Evolutionary conservation across 2,113 vertebrate genomes (phyloP), one percentile per base, ranked within the genome.

Genomic region (Tichodroma muraria): DNA sequence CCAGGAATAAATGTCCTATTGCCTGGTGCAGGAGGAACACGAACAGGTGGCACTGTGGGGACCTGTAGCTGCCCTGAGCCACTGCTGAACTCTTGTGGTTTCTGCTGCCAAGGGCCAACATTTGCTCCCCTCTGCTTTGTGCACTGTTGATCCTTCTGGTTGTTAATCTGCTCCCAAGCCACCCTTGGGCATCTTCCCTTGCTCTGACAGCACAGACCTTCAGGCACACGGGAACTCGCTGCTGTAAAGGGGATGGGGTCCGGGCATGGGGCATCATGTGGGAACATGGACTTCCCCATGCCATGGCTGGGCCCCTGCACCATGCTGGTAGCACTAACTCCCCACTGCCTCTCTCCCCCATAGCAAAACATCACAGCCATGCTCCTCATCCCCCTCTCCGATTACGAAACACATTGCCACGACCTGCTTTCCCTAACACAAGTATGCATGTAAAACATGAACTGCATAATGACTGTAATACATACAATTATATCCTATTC

Each of bases 341-440:
- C 23, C 21, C 20, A 17, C 35, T 24, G 40, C 14, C 19, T 52
- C 49, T 61, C 85, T 42, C 10, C 15, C 10, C 6, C 12, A 2
- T 0, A 45, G 28, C 37, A 89, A 10, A 61, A 38, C 24, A 16
- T 28, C 82, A 23, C 0, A 1, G 42, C 45, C 50, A 14, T 8
- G 33, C 38, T 73, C 75, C 57, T 77, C 66, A 21, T 53, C 49
- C 78, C 38, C 45, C 50, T 20, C 22, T 56, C 57, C 0, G 1
- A 60, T 85, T 88, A 54, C 0, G 0, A 91, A 89, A 85, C 27
- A 31, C 21, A 1, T 68, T 30, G 49, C 80, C 30, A 68, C 5
- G 7, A 89, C 91, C 75, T 91, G 89, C 93, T 94, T 95, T 97
- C 94, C 68, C 93, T 83, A 78, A 91, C 40, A 64, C 21, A 70